Evolutionary conservation across 2,797 vertebrate genomes (phyloP), one percentile per base, ranked within the genome.

Genomic region (Anguilla anguilla): DNA sequence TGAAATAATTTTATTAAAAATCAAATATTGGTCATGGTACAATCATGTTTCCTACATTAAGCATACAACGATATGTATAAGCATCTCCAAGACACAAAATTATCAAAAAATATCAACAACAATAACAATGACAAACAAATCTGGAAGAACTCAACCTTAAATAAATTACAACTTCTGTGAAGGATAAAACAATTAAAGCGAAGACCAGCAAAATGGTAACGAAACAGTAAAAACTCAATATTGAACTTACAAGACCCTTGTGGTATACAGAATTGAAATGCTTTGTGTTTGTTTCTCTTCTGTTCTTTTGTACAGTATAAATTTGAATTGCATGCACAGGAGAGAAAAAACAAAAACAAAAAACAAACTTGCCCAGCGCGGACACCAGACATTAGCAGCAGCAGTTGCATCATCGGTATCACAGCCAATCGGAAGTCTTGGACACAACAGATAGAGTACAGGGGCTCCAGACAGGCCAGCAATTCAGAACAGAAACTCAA

Each of bases 381-480:
- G 88, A 92, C 89, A 90, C 93, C 53, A 90, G 90, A 94, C 92
- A 95, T 88, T 86, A 94, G 95, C 95, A 96, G 95, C 95, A 95
- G 93, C 92, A 93, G 91, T 51, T 64, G 84, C 92, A 95, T 93
- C 94, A 91, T 93, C 92, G 86, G 74, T 59, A 93, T 91, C 90
- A 90, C 91, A 94, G 94, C 91, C 83, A 90, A 88, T 89, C 89
- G 85, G 86, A 57, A 85, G 90, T 87, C 43, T 43, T 72, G 93
- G 90, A 93, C 90, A 93, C 91, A 94, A 93, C 93, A 93, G 94
- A 93, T 88, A 89, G 92, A 95, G 92, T 93, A 93, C 0, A 53
- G 92, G 91, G 3, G 91, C 92, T 94, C 91, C 90, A 87, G 0
- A 1, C 91, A 92, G 91, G 90, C 91, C 91, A 92, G 93, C 92